These are phyloP conservation scores for Thysanoteuthis rhombus DNA, from an alignment of 2,888 invertebrate genomes.

Conservation along the genomic window DNA sequence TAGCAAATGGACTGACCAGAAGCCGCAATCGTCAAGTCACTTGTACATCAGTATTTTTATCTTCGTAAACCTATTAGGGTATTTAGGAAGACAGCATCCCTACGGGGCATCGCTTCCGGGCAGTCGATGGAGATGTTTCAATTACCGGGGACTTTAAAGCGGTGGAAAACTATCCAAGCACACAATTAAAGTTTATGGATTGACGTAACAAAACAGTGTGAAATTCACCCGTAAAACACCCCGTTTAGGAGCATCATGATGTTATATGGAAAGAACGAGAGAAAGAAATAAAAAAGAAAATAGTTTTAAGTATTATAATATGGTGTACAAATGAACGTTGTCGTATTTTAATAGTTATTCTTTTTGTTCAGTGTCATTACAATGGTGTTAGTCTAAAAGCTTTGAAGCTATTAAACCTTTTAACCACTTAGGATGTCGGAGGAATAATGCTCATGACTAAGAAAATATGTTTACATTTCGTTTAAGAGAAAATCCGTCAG, in stretches of 20 bases:
- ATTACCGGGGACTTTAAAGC: not conserved
- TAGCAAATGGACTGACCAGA: not conserved
- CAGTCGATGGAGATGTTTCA: not conserved
- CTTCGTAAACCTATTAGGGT: not conserved
- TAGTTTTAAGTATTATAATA: constrained; percentile 12
- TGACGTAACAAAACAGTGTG: not conserved
- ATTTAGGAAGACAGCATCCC: not conserved
- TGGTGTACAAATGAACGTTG: not conserved
- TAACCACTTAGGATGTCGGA: not conserved
- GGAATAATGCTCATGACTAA: not conserved
- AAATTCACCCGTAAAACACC: not conserved
- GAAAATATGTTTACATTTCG: not conserved
- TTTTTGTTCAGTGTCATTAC: not conserved
- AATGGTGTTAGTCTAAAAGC: not conserved
- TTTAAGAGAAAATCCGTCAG: not conserved
- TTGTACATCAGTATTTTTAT: not conserved
- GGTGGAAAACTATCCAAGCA: not conserved
- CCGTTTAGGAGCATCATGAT: not conserved
- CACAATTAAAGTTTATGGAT: not conserved
- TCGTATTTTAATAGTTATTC: not conserved
- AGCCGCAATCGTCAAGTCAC: not conserved
- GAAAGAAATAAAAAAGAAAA: not conserved
- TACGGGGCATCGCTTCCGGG: not conserved
- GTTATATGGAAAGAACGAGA: not conserved
- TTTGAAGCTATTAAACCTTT: not conserved